Evolutionary conservation across 2,113 vertebrate species (phyloP).

Genomic region (Anolis carolinensis): DNA sequence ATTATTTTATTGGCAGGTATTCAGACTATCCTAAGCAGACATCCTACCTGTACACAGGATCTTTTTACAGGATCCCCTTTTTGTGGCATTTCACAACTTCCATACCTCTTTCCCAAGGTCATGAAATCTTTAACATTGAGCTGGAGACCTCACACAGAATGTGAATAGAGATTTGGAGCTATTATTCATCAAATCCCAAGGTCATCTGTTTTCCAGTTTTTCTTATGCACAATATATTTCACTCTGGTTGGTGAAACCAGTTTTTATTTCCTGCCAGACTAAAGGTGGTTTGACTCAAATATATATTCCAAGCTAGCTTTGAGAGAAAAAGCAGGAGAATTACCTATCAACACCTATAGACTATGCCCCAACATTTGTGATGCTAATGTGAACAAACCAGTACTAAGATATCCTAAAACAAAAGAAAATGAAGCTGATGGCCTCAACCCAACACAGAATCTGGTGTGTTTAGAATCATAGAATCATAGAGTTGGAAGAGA

Average conservation of each 20-base stretch:
- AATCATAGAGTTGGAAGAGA: too few relatives aligned
- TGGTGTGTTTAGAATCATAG: background rate
- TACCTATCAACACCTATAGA: background rate
- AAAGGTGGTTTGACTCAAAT: background rate
- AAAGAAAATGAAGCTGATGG: background rate
- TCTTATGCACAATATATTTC: background rate
- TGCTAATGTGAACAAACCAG: background rate
- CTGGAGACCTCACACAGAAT: background rate
- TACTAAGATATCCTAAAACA: background rate
- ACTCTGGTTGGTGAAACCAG: background rate
- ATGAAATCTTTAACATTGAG: background rate
- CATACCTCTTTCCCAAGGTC: background rate
- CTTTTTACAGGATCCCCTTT: background rate
- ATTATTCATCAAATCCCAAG: slow-evolving; percentile 34
- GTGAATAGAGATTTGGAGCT: background rate
- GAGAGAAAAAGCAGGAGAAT: background rate
- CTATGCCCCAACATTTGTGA: background rate
- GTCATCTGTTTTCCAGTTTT: slow-evolving; percentile 39
- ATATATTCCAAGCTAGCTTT: background rate
- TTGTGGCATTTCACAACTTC: background rate
- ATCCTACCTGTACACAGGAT: background rate
- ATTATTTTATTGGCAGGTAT: background rate
- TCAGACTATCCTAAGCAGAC: background rate
- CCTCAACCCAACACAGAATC: background rate
- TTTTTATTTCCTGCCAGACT: background rate